A percentile compares a stretch with the other conserved stretches of the same genome.
These are phyloP conservation scores for Gymnorhina tibicen DNA, from an alignment of 2,113 vertebrate species.

Conservation along the genomic window DNA sequence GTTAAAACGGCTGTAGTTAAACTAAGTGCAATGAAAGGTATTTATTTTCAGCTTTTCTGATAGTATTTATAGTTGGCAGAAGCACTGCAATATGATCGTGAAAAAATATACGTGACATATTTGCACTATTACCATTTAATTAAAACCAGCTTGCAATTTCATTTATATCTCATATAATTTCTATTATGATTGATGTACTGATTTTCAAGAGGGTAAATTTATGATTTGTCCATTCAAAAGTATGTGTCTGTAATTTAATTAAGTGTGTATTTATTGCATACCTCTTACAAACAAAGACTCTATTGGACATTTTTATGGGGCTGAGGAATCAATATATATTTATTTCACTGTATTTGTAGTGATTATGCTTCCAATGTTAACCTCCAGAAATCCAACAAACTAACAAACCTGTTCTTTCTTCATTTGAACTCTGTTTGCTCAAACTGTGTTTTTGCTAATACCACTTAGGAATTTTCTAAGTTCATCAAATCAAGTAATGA, in stretches of 20 bases:
- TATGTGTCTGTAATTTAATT: neutral
- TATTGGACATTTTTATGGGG: neutral
- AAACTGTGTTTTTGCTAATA: neutral
- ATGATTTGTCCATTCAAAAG: neutral
- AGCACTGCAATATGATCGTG: neutral
- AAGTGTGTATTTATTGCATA: neutral
- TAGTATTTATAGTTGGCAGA: neutral
- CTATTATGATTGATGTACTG: neutral
- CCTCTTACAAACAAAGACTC: neutral
- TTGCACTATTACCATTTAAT: neutral
- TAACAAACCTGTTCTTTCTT: neutral
- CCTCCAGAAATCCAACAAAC: neutral
- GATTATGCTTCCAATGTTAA: neutral
- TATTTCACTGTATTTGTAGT: neutral
- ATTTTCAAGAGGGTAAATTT: neutral
- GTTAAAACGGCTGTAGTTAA: neutral
- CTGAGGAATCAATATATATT: neutral
- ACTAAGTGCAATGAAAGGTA: neutral
- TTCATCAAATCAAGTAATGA: neutral
- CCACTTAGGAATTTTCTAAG: neutral
- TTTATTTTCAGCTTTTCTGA: neutral
- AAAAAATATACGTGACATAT: neutral
- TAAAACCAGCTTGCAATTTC: neutral
- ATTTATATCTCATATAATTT: neutral
- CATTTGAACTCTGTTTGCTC: neutral